Percentiles rank a stretch among this genome's conserved stretches.
Conservation (phyloP, 1,140 invertebrate genomes). For the Elymnias hypermnestra region DNA sequence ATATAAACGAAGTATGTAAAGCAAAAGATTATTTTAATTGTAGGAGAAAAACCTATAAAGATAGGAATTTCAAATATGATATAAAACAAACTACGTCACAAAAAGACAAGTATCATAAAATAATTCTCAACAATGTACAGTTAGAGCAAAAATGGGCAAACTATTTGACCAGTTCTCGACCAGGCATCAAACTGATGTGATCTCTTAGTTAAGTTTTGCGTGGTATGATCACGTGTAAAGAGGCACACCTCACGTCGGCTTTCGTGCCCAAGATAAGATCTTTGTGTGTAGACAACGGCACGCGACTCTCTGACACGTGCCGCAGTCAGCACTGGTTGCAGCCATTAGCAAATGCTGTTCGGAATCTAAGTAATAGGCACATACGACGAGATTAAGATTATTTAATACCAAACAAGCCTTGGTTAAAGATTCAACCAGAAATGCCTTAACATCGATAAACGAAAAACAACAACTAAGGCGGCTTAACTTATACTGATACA, state of each 20-base stretch:
- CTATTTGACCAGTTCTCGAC: constrained; percentile 35
- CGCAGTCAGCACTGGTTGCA: constrained; percentile 35
- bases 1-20: too few species aligned
- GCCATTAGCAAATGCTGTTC: constrained; percentile 34
- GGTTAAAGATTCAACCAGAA: constrained; percentile 15
- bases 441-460: too few species aligned
- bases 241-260: constrained; percentile 55
- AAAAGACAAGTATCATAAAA: constrained; percentile 10
- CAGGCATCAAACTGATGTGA: constrained; percentile 49
- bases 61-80: constrained; percentile 6
- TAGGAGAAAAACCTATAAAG: not conserved
- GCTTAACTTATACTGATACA: constrained; percentile 12
- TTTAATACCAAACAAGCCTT: constrained; percentile 17
- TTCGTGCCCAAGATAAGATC: constrained; percentile 66
- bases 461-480: too few species aligned
- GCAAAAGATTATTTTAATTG: too few species aligned
- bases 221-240: constrained; percentile 64
- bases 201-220: constrained; percentile 43
- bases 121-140: constrained; percentile 18
- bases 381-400: constrained; percentile 40
- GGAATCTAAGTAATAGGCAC: constrained; percentile 33
- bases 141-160: constrained; percentile 29
- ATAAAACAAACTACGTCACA: constrained; percentile 2
- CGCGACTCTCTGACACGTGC: constrained; percentile 60
- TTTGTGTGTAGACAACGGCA: constrained; percentile 43